Base-by-base conservation (phyloP, 1,140 invertebrate genomes). In the Ceratosolen solmsi region DNA sequence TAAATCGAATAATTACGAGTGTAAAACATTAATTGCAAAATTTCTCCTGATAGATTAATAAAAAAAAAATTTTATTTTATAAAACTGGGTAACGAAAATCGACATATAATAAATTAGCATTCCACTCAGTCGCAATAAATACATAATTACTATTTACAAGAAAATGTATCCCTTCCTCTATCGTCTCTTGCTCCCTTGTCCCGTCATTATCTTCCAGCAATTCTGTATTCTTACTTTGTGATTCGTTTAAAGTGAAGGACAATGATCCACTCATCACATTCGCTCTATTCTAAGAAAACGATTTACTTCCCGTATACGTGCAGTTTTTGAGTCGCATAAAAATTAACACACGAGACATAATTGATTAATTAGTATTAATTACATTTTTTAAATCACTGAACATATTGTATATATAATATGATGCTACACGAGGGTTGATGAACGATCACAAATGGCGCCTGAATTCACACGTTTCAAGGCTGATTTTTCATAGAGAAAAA, bases 391-490 rank as follows among this genome's bases (percentile, higher is more conserved):
- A 68, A n/a, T 4, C 22, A 15, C 7, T 30, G n/a, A 72, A 41
- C 20, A 1, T 11, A 41, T 41, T n/a, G 25, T 27, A 74, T 36
- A 58, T 74, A 36, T 22, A 38, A 17, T 25, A 33, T 15, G 4
- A 20, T 1, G 22, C 33, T 58, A 27, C 17, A 33, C 60, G 46
- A 8, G 13, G 74, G 17, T 49, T 7, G 27, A 54, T 65, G 22
- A 25, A 25, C 36, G 38, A 63, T 63, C 20, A 51, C 30, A 36
- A 51, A 11, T n/a, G 54, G 13, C 33, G 68, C 58, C 46, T 38
- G 33, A n/a, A 79, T 79, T 79, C 77, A 58, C 51, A 65, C 33
- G 49, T 56, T 71, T 20, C 51, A 58, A 79, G 65, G 77, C 17
- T 54, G 15, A 8, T 54, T 54, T 54, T n/a, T n/a, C n/a, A n/a